Evolutionary conservation across 2,113 vertebrate species (phyloP).

Genomic region (Melanocharis versteri): DNA sequence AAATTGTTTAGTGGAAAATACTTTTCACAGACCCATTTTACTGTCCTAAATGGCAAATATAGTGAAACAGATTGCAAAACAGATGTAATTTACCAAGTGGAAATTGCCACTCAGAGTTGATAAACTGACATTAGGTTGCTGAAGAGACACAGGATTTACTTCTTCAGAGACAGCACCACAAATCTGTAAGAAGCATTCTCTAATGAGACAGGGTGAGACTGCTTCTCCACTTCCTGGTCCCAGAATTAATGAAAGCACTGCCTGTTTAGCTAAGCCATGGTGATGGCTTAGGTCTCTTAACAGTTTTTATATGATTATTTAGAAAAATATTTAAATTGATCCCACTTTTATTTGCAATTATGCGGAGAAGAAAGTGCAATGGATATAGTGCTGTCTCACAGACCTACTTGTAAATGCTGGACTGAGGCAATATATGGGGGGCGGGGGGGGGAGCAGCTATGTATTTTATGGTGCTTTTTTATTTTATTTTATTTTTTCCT

Average conservation of each 20-base stretch:
- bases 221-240: background rate
- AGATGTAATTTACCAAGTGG: slow-evolving; percentile 36
- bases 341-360: background rate
- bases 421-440: background rate
- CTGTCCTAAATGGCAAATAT: slow-evolving; percentile 35
- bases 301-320: background rate
- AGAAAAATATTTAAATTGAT: background rate
- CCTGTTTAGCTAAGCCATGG: background rate
- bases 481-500: background rate
- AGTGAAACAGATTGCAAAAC: slow-evolving; percentile 39
- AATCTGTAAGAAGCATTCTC: background rate
- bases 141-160: background rate
- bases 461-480: background rate
- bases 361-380: background rate
- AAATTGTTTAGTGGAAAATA: background rate
- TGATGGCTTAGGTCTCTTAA: background rate
- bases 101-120: slow-evolving; percentile 31
- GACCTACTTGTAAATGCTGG: background rate
- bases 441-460: background rate
- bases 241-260: background rate
- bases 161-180: background rate
- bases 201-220: background rate
- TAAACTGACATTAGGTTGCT: background rate
- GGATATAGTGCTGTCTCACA: background rate
- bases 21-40: background rate